Base-by-base conservation (phyloP, 64 coral and sea anemone genomes). In the Actinia tenebrosa region DNA sequence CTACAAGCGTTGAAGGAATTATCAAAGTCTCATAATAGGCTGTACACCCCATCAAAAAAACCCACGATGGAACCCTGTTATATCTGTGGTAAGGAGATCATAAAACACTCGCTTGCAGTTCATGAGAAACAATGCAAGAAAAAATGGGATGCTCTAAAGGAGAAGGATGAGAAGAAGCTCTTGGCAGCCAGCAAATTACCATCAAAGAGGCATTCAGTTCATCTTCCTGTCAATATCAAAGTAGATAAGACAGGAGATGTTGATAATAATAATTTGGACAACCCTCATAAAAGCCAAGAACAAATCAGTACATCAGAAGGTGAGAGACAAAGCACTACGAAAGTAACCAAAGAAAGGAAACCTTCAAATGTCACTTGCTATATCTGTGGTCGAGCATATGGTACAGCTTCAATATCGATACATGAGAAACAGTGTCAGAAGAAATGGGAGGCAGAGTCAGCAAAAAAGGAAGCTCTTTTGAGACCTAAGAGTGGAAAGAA, bases 101-200 rank as follows among this genome's bases (percentile, higher is more conserved):
- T 91, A n/a, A 72, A 84, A 9, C 97, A 99, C 86, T 99, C 97
- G 14, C 78, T 99, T 15, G 87, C 79, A 83, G 89, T 99, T 68
- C 97, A 99, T 91, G 93, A 99, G 92, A 99, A 95, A 71, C 97
- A 99, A 54, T 99, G 97, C 80, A 61, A 90, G 17, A 99, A 99
- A 81, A 99, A 93, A 80, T 93, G 89, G 87, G 93, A 99, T 45
- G 97, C 93, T 58, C 23, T 83, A 71, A 66, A 92, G 80, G 45
- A 55, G 53, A 95, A 95, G 45, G 64, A 53, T 58, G 90, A 95
- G 17, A 92, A 71, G 23, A 66, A 88, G 83, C 84, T 72, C 71
- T 83, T 79, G 17, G 79, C 87, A 58, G 53, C 16, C 4, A 87
- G 30, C 45, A 78, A 53, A 17, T 45, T 59, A 30, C 46, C 89